A percentile compares a stretch with the other conserved stretches of the same genome.
Evolutionary conservation across 2,888 invertebrate species (phyloP).

Genomic region (Megamerina dolium): DNA sequence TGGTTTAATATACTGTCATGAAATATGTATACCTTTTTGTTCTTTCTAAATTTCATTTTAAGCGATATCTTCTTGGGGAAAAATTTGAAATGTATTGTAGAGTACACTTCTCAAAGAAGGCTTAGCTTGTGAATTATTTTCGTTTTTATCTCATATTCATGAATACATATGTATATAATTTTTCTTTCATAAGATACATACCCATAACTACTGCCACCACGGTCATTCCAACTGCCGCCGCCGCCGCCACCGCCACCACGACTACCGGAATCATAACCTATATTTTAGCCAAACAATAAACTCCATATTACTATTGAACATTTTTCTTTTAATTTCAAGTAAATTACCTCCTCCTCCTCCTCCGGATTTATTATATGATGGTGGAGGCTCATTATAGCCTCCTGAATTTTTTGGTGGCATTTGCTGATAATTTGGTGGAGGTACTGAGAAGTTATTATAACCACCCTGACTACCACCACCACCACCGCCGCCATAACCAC

Average conservation of each 20-base stretch:
- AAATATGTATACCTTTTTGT: slow-evolving; percentile 15
- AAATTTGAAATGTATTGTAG: background rate
- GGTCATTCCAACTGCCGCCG: slow-evolving; percentile 31
- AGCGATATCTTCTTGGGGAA: background rate
- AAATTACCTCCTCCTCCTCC: too few species aligned
- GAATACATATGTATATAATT: background rate
- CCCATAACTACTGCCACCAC: slow-evolving; percentile 42
- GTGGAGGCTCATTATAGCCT: slow-evolving; percentile 45
- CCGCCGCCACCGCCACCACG: slow-evolving; percentile 32
- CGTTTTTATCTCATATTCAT: slow-evolving; percentile 9
- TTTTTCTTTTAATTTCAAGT: too few species aligned
- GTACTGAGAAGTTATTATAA: slow-evolving; percentile 46
- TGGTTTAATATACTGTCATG: slow-evolving; percentile 1
- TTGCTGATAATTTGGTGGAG: slow-evolving; percentile 46
- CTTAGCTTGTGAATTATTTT: slow-evolving; percentile 24
- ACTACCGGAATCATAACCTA: slow-evolving; percentile 41
- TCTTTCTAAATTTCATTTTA: slow-evolving; percentile 10
- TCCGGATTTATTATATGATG: slow-evolving; percentile 40
- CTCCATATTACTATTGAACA: too few species aligned
- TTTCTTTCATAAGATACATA: too few species aligned
- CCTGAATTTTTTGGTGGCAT: slow-evolving; percentile 39
- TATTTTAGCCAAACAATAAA: slow-evolving; percentile 14
- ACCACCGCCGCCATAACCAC: slow-evolving; percentile 23
- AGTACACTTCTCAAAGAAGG: slow-evolving; percentile 22
- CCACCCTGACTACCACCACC: slow-evolving; percentile 34